phyloP scores from a whole-genome alignment of 2,888 invertebrate genomes.

The Pterostichus madidus region DNA sequence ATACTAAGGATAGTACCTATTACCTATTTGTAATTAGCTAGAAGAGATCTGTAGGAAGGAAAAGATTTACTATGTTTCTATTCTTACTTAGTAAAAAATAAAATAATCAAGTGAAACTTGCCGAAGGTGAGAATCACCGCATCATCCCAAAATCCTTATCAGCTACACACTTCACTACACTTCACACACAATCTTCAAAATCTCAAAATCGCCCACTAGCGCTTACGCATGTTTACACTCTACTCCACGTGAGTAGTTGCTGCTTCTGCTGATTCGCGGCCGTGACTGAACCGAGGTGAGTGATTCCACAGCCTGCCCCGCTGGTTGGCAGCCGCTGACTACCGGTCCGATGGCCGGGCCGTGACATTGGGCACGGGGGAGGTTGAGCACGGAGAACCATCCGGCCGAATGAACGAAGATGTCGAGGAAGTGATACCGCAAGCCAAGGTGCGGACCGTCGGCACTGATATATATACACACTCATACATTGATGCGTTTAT shows the following conservation, averaged over 20 bases:
- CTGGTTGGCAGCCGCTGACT: slow-evolving; percentile 23
- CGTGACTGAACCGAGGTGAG: slow-evolving; percentile 26
- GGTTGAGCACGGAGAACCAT: not conserved
- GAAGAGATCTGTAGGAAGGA: too few species aligned
- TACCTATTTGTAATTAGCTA: too few species aligned
- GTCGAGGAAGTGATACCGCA: not conserved
- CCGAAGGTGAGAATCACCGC: not conserved
- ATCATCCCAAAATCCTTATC: slow-evolving; percentile 12
- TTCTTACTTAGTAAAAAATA: too few species aligned
- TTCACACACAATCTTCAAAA: not conserved
- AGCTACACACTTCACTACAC: not conserved
- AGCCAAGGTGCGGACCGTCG: not conserved
- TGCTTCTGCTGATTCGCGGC: slow-evolving; percentile 19
- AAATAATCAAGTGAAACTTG: too few species aligned
- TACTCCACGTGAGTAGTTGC: slow-evolving; percentile 19
- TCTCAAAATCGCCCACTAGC: not conserved
- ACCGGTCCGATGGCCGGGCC: slow-evolving; percentile 14
- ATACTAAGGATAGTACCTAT: too few species aligned
- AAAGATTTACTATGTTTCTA: too few species aligned
- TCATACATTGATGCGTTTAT: too few species aligned
- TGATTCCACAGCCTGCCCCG: slow-evolving; percentile 1
- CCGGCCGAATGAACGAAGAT: not conserved
- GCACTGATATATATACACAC: too few species aligned
- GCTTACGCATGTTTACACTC: slow-evolving; percentile 11
- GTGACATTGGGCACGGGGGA: slow-evolving; percentile 8